Evolutionary conservation across 2,113 vertebrate species (phyloP).

Genomic region (Cyprinus carpio): DNA sequence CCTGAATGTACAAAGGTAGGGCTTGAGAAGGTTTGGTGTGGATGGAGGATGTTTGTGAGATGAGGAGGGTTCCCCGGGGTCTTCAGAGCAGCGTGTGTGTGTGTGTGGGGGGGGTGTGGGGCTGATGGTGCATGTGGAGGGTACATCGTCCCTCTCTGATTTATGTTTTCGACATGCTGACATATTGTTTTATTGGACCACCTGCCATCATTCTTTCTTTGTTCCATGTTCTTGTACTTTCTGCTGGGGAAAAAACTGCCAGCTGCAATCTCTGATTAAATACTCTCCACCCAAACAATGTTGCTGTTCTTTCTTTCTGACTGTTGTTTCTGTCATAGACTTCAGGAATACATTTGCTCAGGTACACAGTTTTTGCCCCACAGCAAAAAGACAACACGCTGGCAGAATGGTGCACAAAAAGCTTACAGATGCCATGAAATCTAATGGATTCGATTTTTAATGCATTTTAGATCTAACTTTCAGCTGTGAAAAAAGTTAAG

Average conservation of each 20-base stretch:
- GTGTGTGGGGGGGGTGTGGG: background rate
- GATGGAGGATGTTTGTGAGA: slow-evolving; percentile 3
- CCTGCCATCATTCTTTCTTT: slow-evolving; percentile 19
- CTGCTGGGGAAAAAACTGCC: background rate
- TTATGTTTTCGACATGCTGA: slow-evolving; percentile 39
- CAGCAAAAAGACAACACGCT: background rate
- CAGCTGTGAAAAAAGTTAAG: background rate
- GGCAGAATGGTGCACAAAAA: background rate
- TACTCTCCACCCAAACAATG: background rate
- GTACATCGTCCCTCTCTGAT: slow-evolving; percentile 25
- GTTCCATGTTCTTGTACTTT: slow-evolving; percentile 10
- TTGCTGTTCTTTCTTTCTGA: background rate
- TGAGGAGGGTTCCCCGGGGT: background rate
- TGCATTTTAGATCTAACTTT: background rate
- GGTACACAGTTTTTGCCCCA: background rate
- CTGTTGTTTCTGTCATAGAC: background rate
- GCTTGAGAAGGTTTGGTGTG: background rate
- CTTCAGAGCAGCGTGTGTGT: background rate
- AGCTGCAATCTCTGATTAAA: background rate
- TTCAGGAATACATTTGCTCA: background rate
- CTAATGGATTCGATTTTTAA: background rate
- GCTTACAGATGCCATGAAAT: background rate
- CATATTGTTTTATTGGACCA: slow-evolving; percentile 34
- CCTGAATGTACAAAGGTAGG: background rate
- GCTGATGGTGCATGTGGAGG: background rate